Evolutionary conservation across 1,140 invertebrate species (phyloP), one percentile per base, ranked within the genome.

Genomic region (Drosophila eugracilis): DNA sequence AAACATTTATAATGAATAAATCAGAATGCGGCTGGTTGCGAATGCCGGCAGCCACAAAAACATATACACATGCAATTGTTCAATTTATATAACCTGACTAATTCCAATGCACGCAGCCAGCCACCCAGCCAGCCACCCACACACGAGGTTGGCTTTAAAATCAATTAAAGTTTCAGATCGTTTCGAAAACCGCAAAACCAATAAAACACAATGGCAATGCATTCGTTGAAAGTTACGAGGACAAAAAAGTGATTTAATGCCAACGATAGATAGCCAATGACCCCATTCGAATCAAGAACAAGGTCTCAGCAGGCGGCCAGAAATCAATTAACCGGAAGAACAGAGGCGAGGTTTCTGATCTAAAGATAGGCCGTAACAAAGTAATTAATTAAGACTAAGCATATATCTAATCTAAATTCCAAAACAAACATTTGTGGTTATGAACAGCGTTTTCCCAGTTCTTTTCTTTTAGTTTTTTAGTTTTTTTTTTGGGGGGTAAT

Each of bases 1-100:
- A 78, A 81, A 67, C 69, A 74, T 81, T 86, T 75, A 62, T 81
- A 62, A 78, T 85, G 34, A 77, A 86, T 81, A 66, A 74, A 80
- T 80, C 19, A 74, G 58, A 48, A 36, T 73, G 42, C 10, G 54
- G 72, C 50, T 79, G 73, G 73, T 76, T 79, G 63, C 55, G 52
- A 60, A 42, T 52, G 74, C 55, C 55, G 62, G 67, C 55, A 78
- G 48, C 66, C 54, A 37, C 72, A 63, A 48, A 75, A 53, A 21
- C 36, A 39, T 32, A 10, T 32, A 63, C 28, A n/a, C 39, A 60
- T 48, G 45, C 32, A 63, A 39, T 15, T 34, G 44, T 55, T 45
- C n/a, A 41, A 59, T 41, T 34, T 45, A 36, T 59, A 14, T 30
- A 41, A 24, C 37, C 36, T 19, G 24, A 32, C 58, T 50, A 66